Base-by-base conservation (phyloP, 2,888 invertebrate genomes). In the Spodoptera littoralis region DNA sequence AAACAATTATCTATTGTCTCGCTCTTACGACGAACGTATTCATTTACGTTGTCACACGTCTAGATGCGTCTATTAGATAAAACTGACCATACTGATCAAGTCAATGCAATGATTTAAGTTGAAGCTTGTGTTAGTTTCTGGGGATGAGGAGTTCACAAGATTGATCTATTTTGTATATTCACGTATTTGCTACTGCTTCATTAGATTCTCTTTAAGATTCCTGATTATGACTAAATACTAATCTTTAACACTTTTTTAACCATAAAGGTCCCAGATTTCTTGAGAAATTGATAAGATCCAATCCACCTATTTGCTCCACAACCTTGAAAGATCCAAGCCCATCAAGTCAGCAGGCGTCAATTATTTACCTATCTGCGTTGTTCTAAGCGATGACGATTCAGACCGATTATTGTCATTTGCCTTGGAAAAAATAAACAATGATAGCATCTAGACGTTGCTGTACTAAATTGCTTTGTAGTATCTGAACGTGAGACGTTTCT, bases 1-100 rank as follows among this genome's bases (percentile, higher is more conserved):
- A 47, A 71, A 72, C 72, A 74, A 74, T 69, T 53, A 60, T 52
- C 72, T 60, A 67, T 77, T 77, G 70, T 77, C 41, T 72, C 58
- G 55, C 51, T 43, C 58, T 61, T 55, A 62, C 60, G 52, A 47
- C 42, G 30, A n/a, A 65, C 51, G 41, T 60, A 59, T 52, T 30
- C 36, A 36, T 8, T 36, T 36, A 36, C 6, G 36, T 36, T 36
- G 36, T 36, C 36, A 36, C 36, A 36, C 6, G 8, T 9, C 2
- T 36, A 36, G 36, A 36, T 36, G 5, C 6, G 6, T 36, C 36
- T 36, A 8, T 36, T 36, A 36, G 36, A 5, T 24, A 47, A 47
- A 24, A 9, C 5, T 11, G 24, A 48, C 48, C n/a, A 12, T n/a
- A 48, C 12, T 30, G 27, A n/a, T n/a, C 27, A 27, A 48, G 27